Base-by-base conservation (phyloP, 2,113 vertebrate genomes). In the Cathartes aura region DNA sequence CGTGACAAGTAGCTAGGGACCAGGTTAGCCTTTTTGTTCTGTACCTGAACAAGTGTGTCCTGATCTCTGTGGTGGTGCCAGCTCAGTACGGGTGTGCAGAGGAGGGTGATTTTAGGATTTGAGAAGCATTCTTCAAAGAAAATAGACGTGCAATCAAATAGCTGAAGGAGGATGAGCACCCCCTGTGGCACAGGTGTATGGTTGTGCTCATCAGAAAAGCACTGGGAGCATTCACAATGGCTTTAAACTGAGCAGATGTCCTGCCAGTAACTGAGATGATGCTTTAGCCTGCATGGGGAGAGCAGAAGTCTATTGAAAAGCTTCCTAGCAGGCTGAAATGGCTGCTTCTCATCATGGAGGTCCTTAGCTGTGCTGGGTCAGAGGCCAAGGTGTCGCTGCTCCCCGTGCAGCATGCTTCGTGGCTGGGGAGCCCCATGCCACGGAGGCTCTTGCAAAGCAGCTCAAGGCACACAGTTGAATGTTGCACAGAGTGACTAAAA, bases 371-470 rank as follows among this genome's bases (percentile, higher is more conserved):
- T 53, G 56, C 36, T 26, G 19, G 22, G 18, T 48, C 47, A 52
- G 43, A 56, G 23, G 20, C 63, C n/a, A 47, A 75, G 38, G 19
- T 60, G 21, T 13, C 15, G 2, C 4, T 1, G 27, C 11, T 56
- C 23, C 6, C 15, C 2, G 0, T 21, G 48, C 0, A 0, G 23
- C 24, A 29, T 24, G 15, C 3, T 34, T 56, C 0, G 4, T 36
- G 26, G 21, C 27, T 1, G 2, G 12, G 64, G 22, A 82, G 1
- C 30, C 26, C 36, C 5, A 8, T 50, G 32, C 32, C 8, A 1
- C 5, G 53, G 50, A 84, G 11, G 5, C 1, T 11, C 23, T 62
- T 43, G 13, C 15, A 58, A 68, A 72, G 64, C 30, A 53, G 21
- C 36, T 73, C 0, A 0, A 60, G 50, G 26, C 52, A n/a, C 1